A percentile compares a stretch with the other conserved stretches of the same genome.
Evolutionary conservation across 2,797 vertebrate genomes (phyloP).

Genomic region (Poeciliopsis presidionis): DNA sequence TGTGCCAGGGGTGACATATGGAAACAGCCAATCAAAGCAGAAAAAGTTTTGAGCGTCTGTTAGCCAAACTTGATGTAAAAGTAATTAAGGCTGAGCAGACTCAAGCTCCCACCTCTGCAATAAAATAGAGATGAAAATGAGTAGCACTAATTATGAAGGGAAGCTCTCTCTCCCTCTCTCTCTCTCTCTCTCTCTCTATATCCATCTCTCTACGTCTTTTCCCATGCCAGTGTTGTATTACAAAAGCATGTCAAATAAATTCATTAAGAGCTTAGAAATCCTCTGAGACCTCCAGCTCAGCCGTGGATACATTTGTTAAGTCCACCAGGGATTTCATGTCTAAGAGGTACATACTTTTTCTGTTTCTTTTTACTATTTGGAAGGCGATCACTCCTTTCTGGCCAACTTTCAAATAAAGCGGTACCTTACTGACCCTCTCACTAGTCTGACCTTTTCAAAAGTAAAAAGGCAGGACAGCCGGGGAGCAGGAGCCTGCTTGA

Average conservation of each 20-base stretch:
- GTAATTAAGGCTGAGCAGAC: conserved; percentile 70
- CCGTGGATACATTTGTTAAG: conserved; percentile 41
- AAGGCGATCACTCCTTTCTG: conserved; percentile 31
- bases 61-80: conserved; percentile 67
- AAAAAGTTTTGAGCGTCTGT: conserved; percentile 62
- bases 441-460: conserved; percentile 56
- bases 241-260: conserved; percentile 60
- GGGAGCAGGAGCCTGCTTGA: conserved; percentile 25
- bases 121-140: conserved; percentile 77
- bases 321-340: conserved; percentile 50
- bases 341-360: conserved; percentile 13
- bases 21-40: conserved; percentile 46
- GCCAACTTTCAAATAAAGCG: conserved; percentile 63
- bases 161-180: conserved; percentile 47
- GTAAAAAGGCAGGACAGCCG: conserved; percentile 23
- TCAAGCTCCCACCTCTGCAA: conserved; percentile 62
- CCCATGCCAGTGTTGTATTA: conserved; percentile 46
- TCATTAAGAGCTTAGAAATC: conserved; percentile 66
- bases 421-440: conserved; percentile 51
- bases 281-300: conserved; percentile 40
- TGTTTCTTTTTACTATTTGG: conserved; percentile 15
- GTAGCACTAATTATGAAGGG: conserved; percentile 67
- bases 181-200: conserved; percentile 17
- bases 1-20: conserved; percentile 33
- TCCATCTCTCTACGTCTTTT: conserved; percentile 34